A percentile compares a stretch with the other conserved stretches of the same genome.
Evolutionary conservation across 2,888 invertebrate species (phyloP).

Genomic region (Lepetodrilus schrolli): DNA sequence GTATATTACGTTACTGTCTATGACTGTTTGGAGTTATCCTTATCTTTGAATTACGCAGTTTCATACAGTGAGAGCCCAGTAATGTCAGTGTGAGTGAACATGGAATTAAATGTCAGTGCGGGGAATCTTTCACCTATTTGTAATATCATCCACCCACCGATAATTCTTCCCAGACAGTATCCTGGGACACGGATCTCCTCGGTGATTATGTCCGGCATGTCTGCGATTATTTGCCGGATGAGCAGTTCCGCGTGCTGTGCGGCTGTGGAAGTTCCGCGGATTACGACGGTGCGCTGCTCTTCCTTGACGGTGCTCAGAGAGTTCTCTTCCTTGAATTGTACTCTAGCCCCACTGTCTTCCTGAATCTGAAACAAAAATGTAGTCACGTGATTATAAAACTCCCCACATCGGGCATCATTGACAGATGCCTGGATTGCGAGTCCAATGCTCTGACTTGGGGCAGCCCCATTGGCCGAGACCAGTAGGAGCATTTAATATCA

Average conservation of each 20-base stretch:
- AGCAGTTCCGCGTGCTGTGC: constrained; percentile 83
- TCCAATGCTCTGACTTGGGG: not conserved
- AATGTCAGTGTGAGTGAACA: too few relatives aligned
- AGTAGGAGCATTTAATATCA: not conserved
- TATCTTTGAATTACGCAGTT: too few relatives aligned
- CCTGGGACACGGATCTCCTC: constrained; percentile 82
- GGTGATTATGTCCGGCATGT: constrained; percentile 83
- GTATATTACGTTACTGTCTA: too few relatives aligned
- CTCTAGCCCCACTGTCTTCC: constrained; percentile 82
- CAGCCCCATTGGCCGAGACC: too few relatives aligned
- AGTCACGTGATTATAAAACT: not conserved
- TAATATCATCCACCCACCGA: constrained; percentile 79
- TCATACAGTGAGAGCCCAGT: too few relatives aligned
- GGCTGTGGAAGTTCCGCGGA: constrained; percentile 82
- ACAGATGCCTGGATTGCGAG: not conserved
- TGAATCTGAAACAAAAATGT: constrained; percentile 78
- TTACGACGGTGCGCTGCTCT: constrained; percentile 80
- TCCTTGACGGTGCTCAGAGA: constrained; percentile 68
- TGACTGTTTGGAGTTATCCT: too few relatives aligned
- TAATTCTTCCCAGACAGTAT: constrained; percentile 83
- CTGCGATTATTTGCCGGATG: constrained; percentile 81
- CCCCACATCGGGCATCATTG: not conserved
- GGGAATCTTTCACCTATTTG: too few relatives aligned
- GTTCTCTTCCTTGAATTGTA: constrained; percentile 76
- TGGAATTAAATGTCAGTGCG: too few relatives aligned